A percentile compares a stretch with the other conserved stretches of the same genome.
These are phyloP conservation scores for Mohoua ochrocephala DNA, from an alignment of 2,113 vertebrate genomes.

Conservation along the genomic window DNA sequence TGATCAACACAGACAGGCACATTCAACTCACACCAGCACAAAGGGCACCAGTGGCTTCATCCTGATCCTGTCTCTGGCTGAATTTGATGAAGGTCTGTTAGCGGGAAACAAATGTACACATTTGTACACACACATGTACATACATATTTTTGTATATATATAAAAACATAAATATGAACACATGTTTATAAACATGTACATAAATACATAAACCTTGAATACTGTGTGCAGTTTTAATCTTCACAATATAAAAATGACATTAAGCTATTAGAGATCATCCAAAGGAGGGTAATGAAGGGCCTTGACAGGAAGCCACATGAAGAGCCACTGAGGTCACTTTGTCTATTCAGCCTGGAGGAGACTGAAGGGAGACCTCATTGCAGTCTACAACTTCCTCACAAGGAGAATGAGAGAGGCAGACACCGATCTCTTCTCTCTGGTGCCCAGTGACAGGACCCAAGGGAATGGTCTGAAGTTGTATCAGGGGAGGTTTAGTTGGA, in stretches of 20 bases:
- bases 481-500: background rate
- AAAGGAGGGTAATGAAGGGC: background rate
- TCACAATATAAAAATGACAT: background rate
- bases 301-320: background rate
- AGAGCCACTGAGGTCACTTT: rapidly evolving
- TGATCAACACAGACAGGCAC: background rate
- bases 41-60: background rate
- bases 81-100: background rate
- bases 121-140: rapidly evolving
- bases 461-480: background rate
- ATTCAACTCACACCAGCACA: background rate
- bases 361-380: background rate
- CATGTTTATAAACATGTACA: background rate
- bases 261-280: background rate
- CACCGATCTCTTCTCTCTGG: background rate
- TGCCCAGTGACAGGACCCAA: background rate
- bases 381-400: background rate
- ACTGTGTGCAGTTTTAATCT: background rate
- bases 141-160: background rate
- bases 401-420: background rate
- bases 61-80: background rate
- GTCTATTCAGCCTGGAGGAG: background rate
- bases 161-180: too few relatives aligned
- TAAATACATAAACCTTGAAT: background rate
- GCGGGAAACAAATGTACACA: background rate